Percentiles rank a stretch among this genome's conserved stretches.
phyloP scores from a whole-genome alignment of 2,888 invertebrate species.

The Melanostoma scalare region DNA sequence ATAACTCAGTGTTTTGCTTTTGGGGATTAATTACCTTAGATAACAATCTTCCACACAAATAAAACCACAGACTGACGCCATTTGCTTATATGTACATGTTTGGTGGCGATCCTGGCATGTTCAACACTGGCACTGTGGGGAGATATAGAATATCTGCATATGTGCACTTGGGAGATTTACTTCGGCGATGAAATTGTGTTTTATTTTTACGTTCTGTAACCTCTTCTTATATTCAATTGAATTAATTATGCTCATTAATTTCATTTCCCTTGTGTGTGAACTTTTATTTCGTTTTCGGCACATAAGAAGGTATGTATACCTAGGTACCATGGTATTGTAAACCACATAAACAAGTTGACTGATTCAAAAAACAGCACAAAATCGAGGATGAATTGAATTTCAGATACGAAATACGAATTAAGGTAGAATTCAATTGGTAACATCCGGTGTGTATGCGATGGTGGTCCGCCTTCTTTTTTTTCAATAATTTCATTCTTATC shows the following conservation, averaged over 20 bases:
- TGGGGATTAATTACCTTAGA: slow-evolving; percentile 65
- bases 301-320: too few species aligned
- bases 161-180: slow-evolving; percentile 56
- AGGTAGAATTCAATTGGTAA: slow-evolving; percentile 73
- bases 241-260: slow-evolving; percentile 70
- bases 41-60: slow-evolving; percentile 39
- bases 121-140: neutral
- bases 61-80: slow-evolving; percentile 56
- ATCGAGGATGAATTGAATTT: slow-evolving; percentile 39
- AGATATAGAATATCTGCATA: slow-evolving; percentile 3
- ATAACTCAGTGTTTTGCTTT: slow-evolving; percentile 18
- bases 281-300: neutral
- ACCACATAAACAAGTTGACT: slow-evolving; percentile 37
- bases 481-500: slow-evolving; percentile 39
- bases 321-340: slow-evolving; percentile 22
- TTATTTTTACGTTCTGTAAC: slow-evolving; percentile 11
- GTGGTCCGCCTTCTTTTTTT: slow-evolving; percentile 54
- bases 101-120: slow-evolving; percentile 2
- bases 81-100: slow-evolving; percentile 17
- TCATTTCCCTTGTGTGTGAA: slow-evolving; percentile 36
- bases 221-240: slow-evolving; percentile 50
- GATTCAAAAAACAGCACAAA: slow-evolving; percentile 25
- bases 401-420: slow-evolving; percentile 65
- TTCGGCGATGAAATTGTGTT: slow-evolving; percentile 27
- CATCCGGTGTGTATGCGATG: slow-evolving; percentile 55